Conservation (phyloP, 2,113 vertebrate genomes). For the Dolichotis patagonum region DNA sequence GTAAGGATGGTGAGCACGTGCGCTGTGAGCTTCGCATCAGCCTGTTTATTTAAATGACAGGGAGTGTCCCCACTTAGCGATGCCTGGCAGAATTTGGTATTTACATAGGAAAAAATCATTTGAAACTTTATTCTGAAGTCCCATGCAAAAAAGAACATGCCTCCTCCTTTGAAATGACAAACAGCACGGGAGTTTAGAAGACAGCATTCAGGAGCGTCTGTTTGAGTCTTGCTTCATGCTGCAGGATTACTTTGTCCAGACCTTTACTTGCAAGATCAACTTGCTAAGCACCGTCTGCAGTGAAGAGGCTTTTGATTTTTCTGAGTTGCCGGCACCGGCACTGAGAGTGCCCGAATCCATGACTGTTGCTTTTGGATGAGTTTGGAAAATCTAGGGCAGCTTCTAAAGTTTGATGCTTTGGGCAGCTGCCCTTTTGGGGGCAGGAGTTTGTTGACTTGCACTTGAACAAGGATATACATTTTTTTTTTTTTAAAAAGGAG, state of each 20-base stretch:
- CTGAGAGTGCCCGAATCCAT: background rate
- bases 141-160: background rate
- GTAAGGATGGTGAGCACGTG: background rate
- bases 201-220: background rate
- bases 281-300: background rate
- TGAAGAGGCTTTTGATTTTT: background rate
- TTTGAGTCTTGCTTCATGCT: background rate
- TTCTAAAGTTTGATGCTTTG: background rate
- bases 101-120: background rate
- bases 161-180: background rate
- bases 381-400: constrained; percentile 68
- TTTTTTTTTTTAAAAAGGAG: background rate
- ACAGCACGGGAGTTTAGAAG: background rate
- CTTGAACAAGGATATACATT: background rate
- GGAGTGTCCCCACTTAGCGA: background rate
- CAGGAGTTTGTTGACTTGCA: background rate
- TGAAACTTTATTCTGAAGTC: constrained; percentile 6
- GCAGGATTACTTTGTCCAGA: background rate
- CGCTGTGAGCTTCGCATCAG: background rate
- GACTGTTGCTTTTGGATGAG: constrained; percentile 59
- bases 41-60: background rate
- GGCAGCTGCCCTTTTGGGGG: background rate
- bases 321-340: background rate
- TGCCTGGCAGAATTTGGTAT: background rate
- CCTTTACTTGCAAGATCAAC: background rate